These are phyloP conservation scores for Okapia johnstoni DNA, from an alignment of 2,113 vertebrate species.

Conservation along the genomic window DNA sequence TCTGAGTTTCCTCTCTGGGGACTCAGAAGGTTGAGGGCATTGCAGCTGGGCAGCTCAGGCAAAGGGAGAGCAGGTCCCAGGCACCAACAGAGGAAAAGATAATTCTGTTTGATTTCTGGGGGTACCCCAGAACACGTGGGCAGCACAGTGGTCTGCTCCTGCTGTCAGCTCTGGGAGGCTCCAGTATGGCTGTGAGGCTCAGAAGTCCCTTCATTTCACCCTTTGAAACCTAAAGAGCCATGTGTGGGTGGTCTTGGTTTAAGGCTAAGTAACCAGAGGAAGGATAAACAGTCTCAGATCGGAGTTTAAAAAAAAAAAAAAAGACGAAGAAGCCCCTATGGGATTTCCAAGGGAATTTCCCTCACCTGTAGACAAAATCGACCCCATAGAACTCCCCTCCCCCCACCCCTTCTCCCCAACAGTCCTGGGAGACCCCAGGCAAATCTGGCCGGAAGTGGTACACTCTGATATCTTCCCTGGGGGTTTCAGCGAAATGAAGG, in stretches of 20 bases:
- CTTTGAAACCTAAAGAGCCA: background rate
- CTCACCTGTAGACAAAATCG: rapidly evolving
- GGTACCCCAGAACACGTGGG: background rate
- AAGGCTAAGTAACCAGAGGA: background rate
- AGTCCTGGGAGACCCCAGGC: no score
- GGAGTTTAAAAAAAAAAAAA: background rate
- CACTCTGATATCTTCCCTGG: no score
- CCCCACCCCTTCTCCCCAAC: background rate
- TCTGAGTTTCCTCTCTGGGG: background rate
- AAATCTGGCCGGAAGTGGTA: background rate
- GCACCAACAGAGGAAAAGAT: background rate
- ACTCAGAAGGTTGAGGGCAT: background rate
- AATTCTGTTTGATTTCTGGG: background rate
- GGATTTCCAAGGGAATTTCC: background rate
- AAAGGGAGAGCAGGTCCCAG: background rate
- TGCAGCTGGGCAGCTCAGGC: background rate
- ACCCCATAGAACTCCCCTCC: background rate
- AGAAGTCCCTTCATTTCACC: background rate
- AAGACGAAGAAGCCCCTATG: background rate
- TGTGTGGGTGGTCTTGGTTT: background rate
- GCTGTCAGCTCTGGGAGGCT: background rate
- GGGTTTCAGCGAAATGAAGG: background rate
- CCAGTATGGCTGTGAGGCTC: background rate
- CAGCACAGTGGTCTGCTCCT: background rate
- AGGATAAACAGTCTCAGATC: background rate